phyloP scores from a whole-genome alignment of 2,113 vertebrate species.

The Malurus alboscapulatus region DNA sequence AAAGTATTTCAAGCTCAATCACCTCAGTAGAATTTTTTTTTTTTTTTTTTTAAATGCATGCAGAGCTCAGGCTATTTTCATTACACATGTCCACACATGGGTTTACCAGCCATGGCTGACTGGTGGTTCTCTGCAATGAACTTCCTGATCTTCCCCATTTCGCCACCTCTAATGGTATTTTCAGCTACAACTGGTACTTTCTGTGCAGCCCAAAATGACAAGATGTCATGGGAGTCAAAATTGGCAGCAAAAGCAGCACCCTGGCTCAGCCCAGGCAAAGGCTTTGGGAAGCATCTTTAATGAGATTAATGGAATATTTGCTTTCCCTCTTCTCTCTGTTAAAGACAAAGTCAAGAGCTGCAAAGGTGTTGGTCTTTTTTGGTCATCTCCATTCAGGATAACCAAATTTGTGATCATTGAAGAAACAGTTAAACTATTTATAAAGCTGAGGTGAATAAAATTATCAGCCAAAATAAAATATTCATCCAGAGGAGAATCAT shows the following conservation, averaged over 20 bases:
- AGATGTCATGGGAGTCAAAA: not conserved
- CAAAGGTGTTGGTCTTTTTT: not conserved
- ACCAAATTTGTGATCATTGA: not conserved
- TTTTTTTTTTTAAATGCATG: not conserved
- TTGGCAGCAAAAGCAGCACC: not conserved
- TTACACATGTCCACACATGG: not conserved
- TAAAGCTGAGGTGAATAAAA: not conserved
- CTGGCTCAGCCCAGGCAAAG: not conserved
- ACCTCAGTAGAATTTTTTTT: too few species aligned
- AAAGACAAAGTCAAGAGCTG: not conserved
- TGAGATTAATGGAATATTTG: not conserved
- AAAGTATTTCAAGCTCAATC: not conserved
- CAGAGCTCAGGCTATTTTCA: not conserved
- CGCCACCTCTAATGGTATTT: not conserved
- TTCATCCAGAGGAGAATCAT: not conserved
- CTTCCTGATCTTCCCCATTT: not conserved
- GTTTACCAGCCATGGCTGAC: accelerated
- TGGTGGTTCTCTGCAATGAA: not conserved
- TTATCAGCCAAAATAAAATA: not conserved
- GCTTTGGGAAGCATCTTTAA: not conserved
- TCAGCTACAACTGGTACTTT: not conserved
- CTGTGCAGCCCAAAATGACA: not conserved
- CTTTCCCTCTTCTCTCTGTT: not conserved
- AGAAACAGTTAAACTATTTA: not conserved
- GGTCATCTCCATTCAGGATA: not conserved